Base-by-base conservation (phyloP, 2,888 invertebrate genomes). In the Alcis repandata region DNA sequence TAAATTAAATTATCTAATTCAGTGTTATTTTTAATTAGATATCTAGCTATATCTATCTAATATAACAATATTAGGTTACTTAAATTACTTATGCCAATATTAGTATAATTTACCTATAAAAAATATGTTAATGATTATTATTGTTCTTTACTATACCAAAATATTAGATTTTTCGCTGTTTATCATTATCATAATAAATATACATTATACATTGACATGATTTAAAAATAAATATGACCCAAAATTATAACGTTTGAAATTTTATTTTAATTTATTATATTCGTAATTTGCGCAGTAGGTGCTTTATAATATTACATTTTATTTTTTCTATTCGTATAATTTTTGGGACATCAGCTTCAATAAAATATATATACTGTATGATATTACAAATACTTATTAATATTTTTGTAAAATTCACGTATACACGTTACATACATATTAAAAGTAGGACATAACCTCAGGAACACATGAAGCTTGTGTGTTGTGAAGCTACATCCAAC, bases 121-220 rank as follows among this genome's bases (percentile, higher is more conserved):
- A 6, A 70, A 46, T 36, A 54, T 68, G 71, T 78, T 78, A 75
- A 68, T 71, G 46, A 70, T 68, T 22, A 15, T 27, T n/a, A 17
- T 49, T 17, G 17, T 49, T 10, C 22, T 17, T 49, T 1, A 17
- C 11, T 17, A 8, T 51, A 51, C 20, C 20, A 36, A 49, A 32
- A 49, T 49, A 49, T 17, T 10, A 32, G 9, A 32, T 49, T 15
- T 49, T 49, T 49, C 48, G 32, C 32, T 32, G 15, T 32, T 32
- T 15, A 49, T 32, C 48, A 17, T 49, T 32, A 2, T 32, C 48
- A 51, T 11, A 27, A 19, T 43, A 8, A 57, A 62, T 33, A 60
- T 63, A 63, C 32, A 61, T 9, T 33, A 60, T 63, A 63, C 32
- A 61, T 9, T 9, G 8, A 19, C 11, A 51, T 19, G 0, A 10